Percentiles rank a stretch among this genome's conserved stretches.
These are phyloP conservation scores for Peromyscus nudipes DNA, from an alignment of 2,797 vertebrate genomes.

Conservation along the genomic window DNA sequence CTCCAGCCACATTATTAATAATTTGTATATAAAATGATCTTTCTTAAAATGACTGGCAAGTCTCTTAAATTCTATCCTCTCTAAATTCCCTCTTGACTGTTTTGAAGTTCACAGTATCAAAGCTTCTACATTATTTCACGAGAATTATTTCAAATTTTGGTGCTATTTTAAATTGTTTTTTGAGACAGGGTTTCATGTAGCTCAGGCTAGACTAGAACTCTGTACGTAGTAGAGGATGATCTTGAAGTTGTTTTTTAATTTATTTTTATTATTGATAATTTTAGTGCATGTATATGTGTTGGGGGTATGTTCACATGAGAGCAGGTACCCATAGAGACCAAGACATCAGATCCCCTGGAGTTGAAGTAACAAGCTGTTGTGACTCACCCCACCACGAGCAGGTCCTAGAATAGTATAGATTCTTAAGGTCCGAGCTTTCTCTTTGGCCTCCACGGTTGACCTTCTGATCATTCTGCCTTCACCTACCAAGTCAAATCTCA, in stretches of 20 bases:
- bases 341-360: not conserved
- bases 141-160: not conserved
- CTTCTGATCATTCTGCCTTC: not conserved
- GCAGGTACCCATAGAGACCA: not conserved
- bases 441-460: not conserved
- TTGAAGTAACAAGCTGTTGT: not conserved
- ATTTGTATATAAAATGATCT: slow-evolving; percentile 33
- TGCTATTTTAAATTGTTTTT: not conserved
- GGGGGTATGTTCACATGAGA: not conserved
- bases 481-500: not conserved
- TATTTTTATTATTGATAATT: not conserved
- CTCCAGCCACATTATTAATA: not conserved
- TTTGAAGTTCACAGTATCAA: not conserved
- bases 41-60: not conserved
- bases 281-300: too few species aligned
- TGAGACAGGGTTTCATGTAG: not conserved
- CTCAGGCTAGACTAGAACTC: not conserved
- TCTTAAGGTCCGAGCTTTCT: not conserved
- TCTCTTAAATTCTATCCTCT: not conserved
- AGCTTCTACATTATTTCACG: not conserved
- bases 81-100: not conserved
- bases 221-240: not conserved
- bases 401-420: not conserved
- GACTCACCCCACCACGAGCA: not conserved
- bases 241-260: not conserved